These are phyloP conservation scores for Sinella curviseta DNA, from an alignment of 1,140 invertebrate genomes.

Conservation along the genomic window DNA sequence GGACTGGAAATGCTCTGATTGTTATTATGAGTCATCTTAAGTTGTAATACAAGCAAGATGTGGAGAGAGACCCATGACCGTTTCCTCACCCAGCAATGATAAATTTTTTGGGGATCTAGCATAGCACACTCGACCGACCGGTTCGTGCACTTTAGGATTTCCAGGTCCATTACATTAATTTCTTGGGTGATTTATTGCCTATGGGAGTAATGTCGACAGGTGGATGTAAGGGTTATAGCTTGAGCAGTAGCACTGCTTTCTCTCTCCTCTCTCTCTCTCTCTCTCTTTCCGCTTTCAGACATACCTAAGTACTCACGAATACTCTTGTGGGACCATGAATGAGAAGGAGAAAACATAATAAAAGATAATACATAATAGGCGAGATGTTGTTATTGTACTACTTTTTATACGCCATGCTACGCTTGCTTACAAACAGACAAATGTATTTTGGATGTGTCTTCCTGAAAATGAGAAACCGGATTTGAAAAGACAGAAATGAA, in stretches of 20 bases:
- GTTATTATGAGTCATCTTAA: too few relatives aligned
- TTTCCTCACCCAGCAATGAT: not conserved
- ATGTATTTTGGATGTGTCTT: not conserved
- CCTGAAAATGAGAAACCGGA: not conserved
- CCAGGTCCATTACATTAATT: constrained; percentile 16
- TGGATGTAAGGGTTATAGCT: not conserved
- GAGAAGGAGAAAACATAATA: too few relatives aligned
- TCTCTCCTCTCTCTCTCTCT: too few relatives aligned
- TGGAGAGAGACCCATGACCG: too few relatives aligned
- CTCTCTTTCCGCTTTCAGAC: not conserved
- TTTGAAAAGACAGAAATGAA: not conserved
- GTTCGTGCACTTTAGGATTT: constrained; percentile 14
- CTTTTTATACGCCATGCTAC: too few relatives aligned
- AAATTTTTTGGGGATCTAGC: not conserved
- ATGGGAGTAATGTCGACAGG: constrained; percentile 12
- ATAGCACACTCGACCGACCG: not conserved
- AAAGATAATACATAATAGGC: too few relatives aligned
- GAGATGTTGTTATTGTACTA: too few relatives aligned
- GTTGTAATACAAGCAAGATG: too few relatives aligned
- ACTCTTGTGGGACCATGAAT: not conserved
- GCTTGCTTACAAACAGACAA: too few relatives aligned
- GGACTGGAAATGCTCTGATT: too few relatives aligned
- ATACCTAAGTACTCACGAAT: not conserved
- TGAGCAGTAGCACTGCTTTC: too few relatives aligned
- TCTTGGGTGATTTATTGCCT: constrained; percentile 14